Conservation (phyloP, 2,888 invertebrate genomes). For the Aleiodes leptofemur region DNA sequence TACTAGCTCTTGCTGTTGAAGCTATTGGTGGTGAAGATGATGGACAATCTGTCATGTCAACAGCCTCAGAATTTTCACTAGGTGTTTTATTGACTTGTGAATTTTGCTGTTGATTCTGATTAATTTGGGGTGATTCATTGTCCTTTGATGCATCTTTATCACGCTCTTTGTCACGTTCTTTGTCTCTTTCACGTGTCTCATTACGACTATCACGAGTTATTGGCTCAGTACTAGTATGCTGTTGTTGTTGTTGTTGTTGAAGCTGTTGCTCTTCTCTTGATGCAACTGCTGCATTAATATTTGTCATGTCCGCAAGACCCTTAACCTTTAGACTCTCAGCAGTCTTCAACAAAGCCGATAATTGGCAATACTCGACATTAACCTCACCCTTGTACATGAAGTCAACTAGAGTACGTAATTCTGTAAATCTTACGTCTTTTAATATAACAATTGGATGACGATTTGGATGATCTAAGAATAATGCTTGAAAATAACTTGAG, state of each 20-base stretch:
- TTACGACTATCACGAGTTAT: conserved; percentile 41
- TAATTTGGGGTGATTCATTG: conserved; percentile 44
- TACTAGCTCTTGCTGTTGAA: conserved; percentile 55
- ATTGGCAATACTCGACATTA: conserved; percentile 95
- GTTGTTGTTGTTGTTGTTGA: conserved; percentile 78
- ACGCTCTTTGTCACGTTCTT: conserved; percentile 59
- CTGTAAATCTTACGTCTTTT: conserved; percentile 94
- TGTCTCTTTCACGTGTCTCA: conserved; percentile 58
- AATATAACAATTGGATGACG: conserved; percentile 95
- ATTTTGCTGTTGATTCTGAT: conserved; percentile 47
- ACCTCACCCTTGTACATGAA: conserved; percentile 98
- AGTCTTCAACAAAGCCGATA: conserved; percentile 92
- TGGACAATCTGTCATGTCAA: conserved; percentile 65
- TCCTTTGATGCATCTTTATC: conserved; percentile 64
- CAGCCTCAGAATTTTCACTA: conserved; percentile 66
- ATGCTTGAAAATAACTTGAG: conserved; percentile 95
- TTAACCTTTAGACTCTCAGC: conserved; percentile 95
- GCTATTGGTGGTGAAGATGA: conserved; percentile 42
- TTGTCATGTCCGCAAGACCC: conserved; percentile 95
- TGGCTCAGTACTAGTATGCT: conserved; percentile 59
- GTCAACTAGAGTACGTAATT: conserved; percentile 93
- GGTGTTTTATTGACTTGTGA: conserved; percentile 54
- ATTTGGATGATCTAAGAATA: conserved; percentile 95
- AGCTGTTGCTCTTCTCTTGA: conserved; percentile 73
- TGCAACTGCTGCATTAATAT: conserved; percentile 82